Evolutionary conservation across 2,888 invertebrate species (phyloP).

Genomic region (Hirtodrosophila cameraria): DNA sequence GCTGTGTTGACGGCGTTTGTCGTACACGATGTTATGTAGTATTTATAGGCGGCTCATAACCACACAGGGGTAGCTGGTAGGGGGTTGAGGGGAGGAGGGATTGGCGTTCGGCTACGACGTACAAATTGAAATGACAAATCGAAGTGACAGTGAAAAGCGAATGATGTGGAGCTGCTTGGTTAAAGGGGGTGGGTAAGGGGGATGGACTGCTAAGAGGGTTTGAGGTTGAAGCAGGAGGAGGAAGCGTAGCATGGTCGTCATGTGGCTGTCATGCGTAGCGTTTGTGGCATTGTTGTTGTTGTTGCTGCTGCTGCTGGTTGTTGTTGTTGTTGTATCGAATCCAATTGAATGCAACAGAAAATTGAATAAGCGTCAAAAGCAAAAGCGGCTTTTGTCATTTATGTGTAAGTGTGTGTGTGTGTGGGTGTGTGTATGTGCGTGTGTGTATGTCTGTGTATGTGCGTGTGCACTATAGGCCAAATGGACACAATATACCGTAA

Average conservation of each 20-base stretch:
- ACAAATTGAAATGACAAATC: slow-evolving; percentile 68
- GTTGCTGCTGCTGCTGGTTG: slow-evolving; percentile 24
- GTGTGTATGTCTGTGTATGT: slow-evolving; percentile 16
- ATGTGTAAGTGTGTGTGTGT: slow-evolving; percentile 6
- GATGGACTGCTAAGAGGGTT: background rate
- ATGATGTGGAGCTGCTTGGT: background rate
- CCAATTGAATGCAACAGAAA: slow-evolving; percentile 76
- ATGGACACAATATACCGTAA: too few relatives aligned
- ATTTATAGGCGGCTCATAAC: slow-evolving; percentile 52
- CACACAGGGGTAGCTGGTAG: slow-evolving; percentile 15
- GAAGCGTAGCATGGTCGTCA: slow-evolving; percentile 7
- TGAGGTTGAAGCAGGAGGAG: too few relatives aligned
- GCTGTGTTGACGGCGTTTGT: slow-evolving; percentile 10
- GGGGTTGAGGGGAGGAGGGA: background rate
- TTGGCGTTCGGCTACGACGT: background rate
- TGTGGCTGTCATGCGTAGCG: slow-evolving; percentile 29
- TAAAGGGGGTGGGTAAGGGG: slow-evolving; percentile 1
- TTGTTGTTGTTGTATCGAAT: slow-evolving; percentile 45
- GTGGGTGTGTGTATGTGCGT: slow-evolving; percentile 13
- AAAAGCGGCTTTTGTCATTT: slow-evolving; percentile 65
- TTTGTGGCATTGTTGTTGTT: slow-evolving; percentile 14
- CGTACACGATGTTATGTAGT: slow-evolving; percentile 13
- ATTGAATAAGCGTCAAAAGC: slow-evolving; percentile 77
- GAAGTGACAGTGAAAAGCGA: slow-evolving; percentile 45
- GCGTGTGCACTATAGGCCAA: too few relatives aligned